Percentiles rank a stretch among this genome's conserved stretches.
Conservation (phyloP, 1,140 invertebrate species). For the Hyles vespertilio region DNA sequence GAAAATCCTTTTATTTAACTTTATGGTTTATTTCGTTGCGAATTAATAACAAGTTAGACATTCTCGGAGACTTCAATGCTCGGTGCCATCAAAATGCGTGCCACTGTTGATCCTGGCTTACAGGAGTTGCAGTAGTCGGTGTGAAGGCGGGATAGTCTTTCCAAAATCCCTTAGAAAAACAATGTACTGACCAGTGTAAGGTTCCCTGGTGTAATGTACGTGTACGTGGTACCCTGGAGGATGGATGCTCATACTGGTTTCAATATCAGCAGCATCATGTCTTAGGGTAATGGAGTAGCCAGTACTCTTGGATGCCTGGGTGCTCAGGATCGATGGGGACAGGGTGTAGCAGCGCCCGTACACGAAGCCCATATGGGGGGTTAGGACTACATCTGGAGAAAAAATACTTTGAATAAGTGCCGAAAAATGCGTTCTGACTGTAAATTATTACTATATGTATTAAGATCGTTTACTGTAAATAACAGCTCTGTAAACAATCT, state of each 20-base stretch:
- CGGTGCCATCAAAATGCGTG: too few species aligned
- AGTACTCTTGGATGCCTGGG: conserved; percentile 32
- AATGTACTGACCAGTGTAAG: conserved; percentile 54
- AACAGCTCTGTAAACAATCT: too few species aligned
- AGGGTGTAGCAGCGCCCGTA: conserved; percentile 76
- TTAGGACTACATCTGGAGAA: conserved; percentile 43
- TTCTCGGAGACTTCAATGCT: too few species aligned
- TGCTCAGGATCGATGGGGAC: conserved; percentile 53
- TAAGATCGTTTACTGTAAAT: too few species aligned
- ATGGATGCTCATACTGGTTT: conserved; percentile 33
- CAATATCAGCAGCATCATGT: conserved; percentile 45
- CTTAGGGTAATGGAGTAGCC: conserved; percentile 66
- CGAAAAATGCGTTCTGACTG: neutral
- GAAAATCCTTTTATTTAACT: neutral
- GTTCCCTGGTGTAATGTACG: conserved; percentile 64
- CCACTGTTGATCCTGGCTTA: too few species aligned
- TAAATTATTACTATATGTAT: too few species aligned
- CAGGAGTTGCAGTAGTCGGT: too few species aligned
- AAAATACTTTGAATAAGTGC: neutral
- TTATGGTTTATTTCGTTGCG: neutral
- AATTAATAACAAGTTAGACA: too few species aligned
- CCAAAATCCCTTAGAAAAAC: neutral
- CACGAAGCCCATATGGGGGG: conserved; percentile 67
- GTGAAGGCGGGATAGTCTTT: neutral
- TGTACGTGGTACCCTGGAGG: conserved; percentile 69